Base-by-base conservation (phyloP, 2,888 invertebrate genomes). In the Caenorhabditis drosophilae region DNA sequence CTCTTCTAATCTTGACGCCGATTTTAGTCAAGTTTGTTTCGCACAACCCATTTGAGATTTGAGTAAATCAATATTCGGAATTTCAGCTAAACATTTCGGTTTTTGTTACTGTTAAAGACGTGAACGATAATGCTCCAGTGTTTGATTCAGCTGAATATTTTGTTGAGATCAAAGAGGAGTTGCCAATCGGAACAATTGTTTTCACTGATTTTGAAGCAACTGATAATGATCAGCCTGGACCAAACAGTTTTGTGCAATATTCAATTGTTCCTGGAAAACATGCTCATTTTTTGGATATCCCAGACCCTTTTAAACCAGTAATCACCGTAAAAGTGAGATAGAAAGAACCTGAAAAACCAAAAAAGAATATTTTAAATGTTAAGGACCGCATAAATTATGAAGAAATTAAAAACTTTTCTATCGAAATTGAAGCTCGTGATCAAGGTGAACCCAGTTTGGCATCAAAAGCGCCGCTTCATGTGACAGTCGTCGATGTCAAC, bases 71-170 rank as follows among this genome's bases (percentile, higher is more conserved):
- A 31, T 31, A 31, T 31, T 18, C 23, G 34, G 18, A 42, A 25
- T 42, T 45, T 47, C 69, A 80, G 80, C 45, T 82, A 56, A 82
- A 82, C 59, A 82, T 82, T 54, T 70, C 73, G 22, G 73, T 78
- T 15, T 75, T 81, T 54, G 75, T 82, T 41, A 75, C 75, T n/a
- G 74, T 82, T 38, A 77, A 77, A 54, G 82, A 82, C 58, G 77
- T 82, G 41, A 82, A 82, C 47, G 82, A 82, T 62, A 82, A 82
- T 59, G 71, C 82, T 20, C 82, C 82, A 9, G 69, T 67, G 31
- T 82, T 82, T 56, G 75, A 75, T 55, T 61, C 75, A 36, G 48
- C 73, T 9, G 73, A 70, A 44, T 82, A 81, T 54, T 53, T 51
- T 46, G 68, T 82, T 4, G 69, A 70, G 11, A 67, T 82, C 34